These are phyloP conservation scores for Galagoides demidoff DNA, from an alignment of 2,797 vertebrate species.

Conservation along the genomic window DNA sequence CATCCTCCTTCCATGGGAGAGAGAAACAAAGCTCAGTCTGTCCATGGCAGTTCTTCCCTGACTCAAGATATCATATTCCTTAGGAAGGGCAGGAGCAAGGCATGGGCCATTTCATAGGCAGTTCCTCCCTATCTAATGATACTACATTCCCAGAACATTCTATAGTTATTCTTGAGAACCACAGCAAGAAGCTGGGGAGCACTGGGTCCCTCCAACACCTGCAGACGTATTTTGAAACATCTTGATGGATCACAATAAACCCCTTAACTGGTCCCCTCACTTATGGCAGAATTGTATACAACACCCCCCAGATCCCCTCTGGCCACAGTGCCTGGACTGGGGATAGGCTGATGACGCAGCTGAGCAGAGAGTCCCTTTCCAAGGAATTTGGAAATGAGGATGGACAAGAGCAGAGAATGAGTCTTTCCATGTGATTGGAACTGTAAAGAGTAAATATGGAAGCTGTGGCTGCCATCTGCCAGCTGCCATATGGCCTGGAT, in stretches of 20 bases:
- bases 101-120: not conserved
- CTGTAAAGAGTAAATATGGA: conserved; percentile 30
- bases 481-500: not conserved
- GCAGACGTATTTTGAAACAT: not conserved
- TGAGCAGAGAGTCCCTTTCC: not conserved
- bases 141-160: not conserved
- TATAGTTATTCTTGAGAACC: not conserved
- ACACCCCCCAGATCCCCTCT: not conserved
- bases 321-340: not conserved
- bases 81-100: not conserved
- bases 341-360: no score
- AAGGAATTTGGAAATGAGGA: not conserved
- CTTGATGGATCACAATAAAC: not conserved
- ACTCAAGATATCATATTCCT: not conserved
- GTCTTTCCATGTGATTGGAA: conserved; percentile 20
- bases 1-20: not conserved
- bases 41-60: not conserved
- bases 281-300: not conserved
- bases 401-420: not conserved
- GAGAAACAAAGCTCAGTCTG: not conserved
- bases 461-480: conserved; percentile 23
- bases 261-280: not conserved
- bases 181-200: not conserved
- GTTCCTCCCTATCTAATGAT: not conserved
- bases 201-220: not conserved